Base-by-base conservation (phyloP, 2,113 vertebrate species). In the Todiramphus chloris region DNA sequence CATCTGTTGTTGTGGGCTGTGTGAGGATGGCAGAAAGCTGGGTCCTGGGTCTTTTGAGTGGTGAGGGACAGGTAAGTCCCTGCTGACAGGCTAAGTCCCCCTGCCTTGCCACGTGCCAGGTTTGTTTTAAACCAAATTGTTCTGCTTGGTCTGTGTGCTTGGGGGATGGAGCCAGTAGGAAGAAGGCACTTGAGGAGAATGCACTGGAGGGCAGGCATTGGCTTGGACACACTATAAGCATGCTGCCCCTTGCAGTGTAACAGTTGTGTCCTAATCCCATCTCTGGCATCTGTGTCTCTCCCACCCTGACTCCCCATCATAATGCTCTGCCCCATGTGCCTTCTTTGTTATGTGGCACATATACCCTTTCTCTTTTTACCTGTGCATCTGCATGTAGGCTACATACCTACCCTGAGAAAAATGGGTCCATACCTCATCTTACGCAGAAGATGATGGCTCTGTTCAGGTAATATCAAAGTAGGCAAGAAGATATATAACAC, bases 351-450 rank as follows among this genome's bases (percentile, higher is more conserved):
- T 5, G 17, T 20, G 6, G 21, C 7, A 43, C 2, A 0, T 39
- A 5, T 5, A 44, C 27, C 14, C 10, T 5, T 11, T 66, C 4
- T 83, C 5, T 11, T 72, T 67, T 76, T 17, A 4, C 43, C 24
- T 39, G 0, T 4, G 3, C 2, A 2, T 19, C 28, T 64, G 14
- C 9, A 8, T 1, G 8, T 56, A n/a, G 67, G 19, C 9, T 83
- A 11, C 1, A 2, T 21, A 4, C 8, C 14, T 59, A 5, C 5
- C 15, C 18, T 41, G 62, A 67, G 46, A 63, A 78, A 74, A 91
- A 28, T 8, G 14, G 17, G 7, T 79, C 41, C 1, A 1, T n/a
- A 31, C 16, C 12, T 64, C 5, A 7, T 43, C 12, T 63, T 28
- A 30, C 14, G 25, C 15, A 33, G 59, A 55, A 64, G 25, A 18